These are phyloP conservation scores for Solenopsis invicta DNA, from an alignment of 1,140 invertebrate genomes.

Conservation along the genomic window DNA sequence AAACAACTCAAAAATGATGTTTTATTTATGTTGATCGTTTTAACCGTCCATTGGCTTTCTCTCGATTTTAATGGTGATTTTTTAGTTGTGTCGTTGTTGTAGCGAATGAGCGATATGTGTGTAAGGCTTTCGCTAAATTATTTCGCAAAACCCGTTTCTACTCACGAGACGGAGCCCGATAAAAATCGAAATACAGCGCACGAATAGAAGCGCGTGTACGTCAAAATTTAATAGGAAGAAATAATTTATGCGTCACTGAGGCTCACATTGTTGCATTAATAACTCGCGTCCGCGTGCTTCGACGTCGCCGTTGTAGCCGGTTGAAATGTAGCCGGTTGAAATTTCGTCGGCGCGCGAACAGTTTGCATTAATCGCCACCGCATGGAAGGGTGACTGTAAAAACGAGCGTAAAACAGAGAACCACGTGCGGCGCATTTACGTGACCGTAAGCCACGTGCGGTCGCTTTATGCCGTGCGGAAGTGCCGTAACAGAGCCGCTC, in stretches of 20 bases:
- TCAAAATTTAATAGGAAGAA: conserved; percentile 42
- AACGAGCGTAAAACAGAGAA: conserved; percentile 64
- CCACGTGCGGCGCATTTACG: conserved; percentile 63
- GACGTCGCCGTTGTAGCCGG: not conserved
- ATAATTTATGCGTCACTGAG: conserved; percentile 23
- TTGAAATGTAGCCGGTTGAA: no score
- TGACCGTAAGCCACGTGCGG: conserved; percentile 60
- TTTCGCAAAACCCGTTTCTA: not conserved
- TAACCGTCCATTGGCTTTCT: no score
- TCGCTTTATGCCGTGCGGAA: conserved; percentile 66
- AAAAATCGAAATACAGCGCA: not conserved
- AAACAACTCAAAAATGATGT: no score
- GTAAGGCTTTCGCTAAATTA: not conserved
- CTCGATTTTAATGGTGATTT: no score
- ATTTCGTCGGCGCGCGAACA: conserved; percentile 22
- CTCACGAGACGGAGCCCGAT: not conserved
- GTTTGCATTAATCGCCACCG: conserved; percentile 30
- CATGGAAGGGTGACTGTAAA: conserved; percentile 56
- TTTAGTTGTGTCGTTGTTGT: no score
- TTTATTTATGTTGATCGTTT: no score
- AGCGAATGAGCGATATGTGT: not conserved
- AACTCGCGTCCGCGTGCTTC: not conserved
- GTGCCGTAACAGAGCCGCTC: not conserved
- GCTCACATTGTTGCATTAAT: conserved; percentile 18
- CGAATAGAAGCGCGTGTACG: not conserved